Evolutionary conservation across 2,888 invertebrate genomes (phyloP), one percentile per base, ranked within the genome.

Genomic region (Caenorhabditis macrosperma): DNA sequence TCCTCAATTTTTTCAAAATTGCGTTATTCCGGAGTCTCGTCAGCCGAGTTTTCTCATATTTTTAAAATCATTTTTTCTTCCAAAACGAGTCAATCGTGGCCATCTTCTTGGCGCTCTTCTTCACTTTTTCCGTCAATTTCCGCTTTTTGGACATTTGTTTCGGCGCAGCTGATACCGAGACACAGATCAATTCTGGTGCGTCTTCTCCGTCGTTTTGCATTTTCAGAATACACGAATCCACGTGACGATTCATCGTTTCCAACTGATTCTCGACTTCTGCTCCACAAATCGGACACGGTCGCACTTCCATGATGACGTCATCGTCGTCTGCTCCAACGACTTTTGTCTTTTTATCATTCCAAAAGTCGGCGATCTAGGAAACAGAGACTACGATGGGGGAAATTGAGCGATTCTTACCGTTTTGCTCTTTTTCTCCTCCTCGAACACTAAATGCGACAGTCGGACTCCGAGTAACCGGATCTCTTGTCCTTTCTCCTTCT

Each of bases 381-480:
- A 74, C 9, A 52, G 28, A 48, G 35, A 54, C n/a, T n/a, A n/a
- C n/a, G n/a, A n/a, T n/a, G n/a, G n/a, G n/a, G 26, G 17, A 10
- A 35, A 17, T 28, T 33, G 2, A 2, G n/a, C 3, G 7, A 59
- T 52, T 22, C 22, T 55, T 41, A 77, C 75, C 35, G 69, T 75
- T 60, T 80, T 80, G 12, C 48, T 54, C 60, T 66, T 75, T 12
- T 71, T 79, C n/a, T 69, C 81, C 30, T 77, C 80, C 12, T 81
- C 82, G 20, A 85, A 84, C 28, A 78, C 67, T 60, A 88, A 61
- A 5, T 85, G 78, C 15, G 85, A 84, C 38, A 88, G 54, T 30
- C 86, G 38, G 17, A 88, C 87, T 20, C 88, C 88, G 15, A 87
- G 68, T 7, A 87, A 59, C 12, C 86, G 82, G 50, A 87, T 78